Percentiles rank a stretch among this genome's conserved stretches.
Evolutionary conservation across 2,113 vertebrate species (phyloP).

Genomic region (Sylvilagus bachmani): DNA sequence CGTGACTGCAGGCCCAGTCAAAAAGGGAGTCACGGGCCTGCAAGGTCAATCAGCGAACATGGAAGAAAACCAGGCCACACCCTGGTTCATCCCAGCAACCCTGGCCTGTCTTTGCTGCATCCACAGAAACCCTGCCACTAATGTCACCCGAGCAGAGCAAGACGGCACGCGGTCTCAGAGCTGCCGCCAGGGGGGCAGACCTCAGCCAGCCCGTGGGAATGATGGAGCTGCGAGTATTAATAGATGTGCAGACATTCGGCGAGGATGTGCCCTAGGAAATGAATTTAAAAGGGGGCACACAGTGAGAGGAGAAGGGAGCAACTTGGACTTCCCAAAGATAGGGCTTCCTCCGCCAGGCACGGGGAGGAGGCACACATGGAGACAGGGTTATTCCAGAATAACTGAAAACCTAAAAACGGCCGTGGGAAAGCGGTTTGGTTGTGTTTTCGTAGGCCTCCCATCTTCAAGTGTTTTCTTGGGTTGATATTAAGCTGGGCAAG

Average conservation of each 20-base stretch:
- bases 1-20: not conserved
- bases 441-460: conserved; percentile 16
- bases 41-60: not conserved
- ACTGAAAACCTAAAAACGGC: conserved; percentile 44
- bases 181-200: not conserved
- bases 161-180: accelerated
- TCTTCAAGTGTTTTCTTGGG: not conserved
- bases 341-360: not conserved
- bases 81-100: not conserved
- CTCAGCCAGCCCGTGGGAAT: conserved; percentile 46
- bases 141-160: not conserved
- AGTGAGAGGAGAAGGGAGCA: conserved; percentile 43
- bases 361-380: not conserved
- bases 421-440: not conserved
- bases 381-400: conserved; percentile 41
- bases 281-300: conserved; percentile 53
- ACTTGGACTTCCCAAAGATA: conserved; percentile 55
- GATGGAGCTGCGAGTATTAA: conserved; percentile 42
- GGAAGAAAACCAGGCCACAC: not conserved
- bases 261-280: conserved; percentile 57
- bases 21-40: not conserved
- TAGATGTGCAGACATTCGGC: conserved; percentile 42
- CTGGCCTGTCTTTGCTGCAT: not conserved
- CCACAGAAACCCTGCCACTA: not conserved
- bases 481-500: not conserved